These are phyloP conservation scores for Heliconius hortense DNA, from an alignment of 2,888 invertebrate species.

Conservation along the genomic window DNA sequence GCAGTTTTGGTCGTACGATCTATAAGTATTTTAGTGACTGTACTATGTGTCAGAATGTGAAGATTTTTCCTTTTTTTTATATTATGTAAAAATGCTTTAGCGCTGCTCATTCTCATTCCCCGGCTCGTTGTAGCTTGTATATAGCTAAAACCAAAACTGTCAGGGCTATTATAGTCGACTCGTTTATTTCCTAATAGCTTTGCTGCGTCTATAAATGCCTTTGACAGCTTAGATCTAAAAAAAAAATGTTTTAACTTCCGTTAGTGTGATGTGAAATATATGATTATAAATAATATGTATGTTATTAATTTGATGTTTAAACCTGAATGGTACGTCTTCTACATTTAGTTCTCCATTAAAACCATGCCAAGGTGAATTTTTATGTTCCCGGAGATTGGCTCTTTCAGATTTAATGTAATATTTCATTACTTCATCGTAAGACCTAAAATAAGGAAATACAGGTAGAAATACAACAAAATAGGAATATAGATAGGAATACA, in stretches of 20 bases:
- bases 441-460: too few species aligned
- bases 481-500: background rate
- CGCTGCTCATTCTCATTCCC: slow-evolving; percentile 80
- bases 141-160: slow-evolving; percentile 81
- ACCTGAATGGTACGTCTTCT: slow-evolving; percentile 66
- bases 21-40: slow-evolving; percentile 82
- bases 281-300: background rate
- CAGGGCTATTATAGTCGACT: slow-evolving; percentile 87
- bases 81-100: slow-evolving; percentile 82
- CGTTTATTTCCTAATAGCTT: slow-evolving; percentile 83
- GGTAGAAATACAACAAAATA: too few species aligned
- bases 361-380: slow-evolving; percentile 81
- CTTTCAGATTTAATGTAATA: slow-evolving; percentile 84
- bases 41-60: slow-evolving; percentile 78
- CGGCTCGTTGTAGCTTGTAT: slow-evolving; percentile 72
- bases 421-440: slow-evolving; percentile 82
- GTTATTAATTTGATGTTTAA: slow-evolving; percentile 14
- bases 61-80: slow-evolving; percentile 81
- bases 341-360: slow-evolving; percentile 74
- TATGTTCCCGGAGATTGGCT: slow-evolving; percentile 70
- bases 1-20: slow-evolving; percentile 77
- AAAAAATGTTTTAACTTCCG: background rate
- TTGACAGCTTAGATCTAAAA: slow-evolving; percentile 78
- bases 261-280: background rate
- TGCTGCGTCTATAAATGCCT: slow-evolving; percentile 85